A percentile compares a stretch with the other conserved stretches of the same genome.
Evolutionary conservation across 2,113 vertebrate species (phyloP).

Genomic region (Acrocephalus kingi): DNA sequence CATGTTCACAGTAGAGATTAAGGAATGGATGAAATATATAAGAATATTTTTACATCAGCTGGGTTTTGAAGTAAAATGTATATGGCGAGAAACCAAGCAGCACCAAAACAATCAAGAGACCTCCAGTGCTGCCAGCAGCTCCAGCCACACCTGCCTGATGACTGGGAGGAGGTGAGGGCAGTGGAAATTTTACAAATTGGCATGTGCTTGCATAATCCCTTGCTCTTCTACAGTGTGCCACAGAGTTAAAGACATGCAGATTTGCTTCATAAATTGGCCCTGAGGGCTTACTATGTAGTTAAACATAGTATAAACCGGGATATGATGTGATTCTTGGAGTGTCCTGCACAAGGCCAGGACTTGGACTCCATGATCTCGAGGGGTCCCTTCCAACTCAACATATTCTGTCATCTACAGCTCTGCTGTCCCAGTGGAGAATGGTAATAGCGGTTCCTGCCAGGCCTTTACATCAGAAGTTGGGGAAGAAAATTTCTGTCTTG

Average conservation of each 20-base stretch:
- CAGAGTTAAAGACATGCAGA: background rate
- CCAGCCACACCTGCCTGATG: background rate
- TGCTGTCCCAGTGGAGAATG: background rate
- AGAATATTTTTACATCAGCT: background rate
- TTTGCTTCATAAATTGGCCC: background rate
- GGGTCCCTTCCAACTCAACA: background rate
- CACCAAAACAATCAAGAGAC: background rate
- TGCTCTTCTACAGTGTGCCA: background rate
- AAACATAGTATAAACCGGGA: background rate
- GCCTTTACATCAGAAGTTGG: background rate
- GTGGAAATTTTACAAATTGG: background rate
- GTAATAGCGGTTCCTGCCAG: background rate
- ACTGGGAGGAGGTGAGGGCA: background rate
- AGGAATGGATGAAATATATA: background rate
- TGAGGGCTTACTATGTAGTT: accelerated
- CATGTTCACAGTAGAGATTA: background rate
- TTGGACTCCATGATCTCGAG: accelerated
- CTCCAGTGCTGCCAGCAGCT: background rate
- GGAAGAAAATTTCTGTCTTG: background rate
- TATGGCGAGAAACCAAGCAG: background rate
- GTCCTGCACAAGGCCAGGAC: accelerated
- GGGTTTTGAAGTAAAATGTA: background rate
- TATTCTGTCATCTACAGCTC: background rate
- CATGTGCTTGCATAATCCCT: background rate
- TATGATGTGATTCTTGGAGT: background rate